Evolutionary conservation across 2,113 vertebrate species (phyloP).

Genomic region (Xiphorhynchus elegans): DNA sequence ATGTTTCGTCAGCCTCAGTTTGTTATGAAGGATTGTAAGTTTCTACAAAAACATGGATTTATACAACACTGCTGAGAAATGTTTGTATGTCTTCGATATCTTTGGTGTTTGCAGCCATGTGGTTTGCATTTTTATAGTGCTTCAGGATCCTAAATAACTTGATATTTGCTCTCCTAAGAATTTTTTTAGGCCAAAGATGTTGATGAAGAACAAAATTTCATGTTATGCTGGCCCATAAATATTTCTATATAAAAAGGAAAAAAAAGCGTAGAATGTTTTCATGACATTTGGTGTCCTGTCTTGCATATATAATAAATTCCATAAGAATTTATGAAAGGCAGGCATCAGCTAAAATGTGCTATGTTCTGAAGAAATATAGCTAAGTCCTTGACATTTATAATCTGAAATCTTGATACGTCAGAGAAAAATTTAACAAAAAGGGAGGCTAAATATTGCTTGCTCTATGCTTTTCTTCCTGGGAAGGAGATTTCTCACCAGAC

Average conservation of each 20-base stretch:
- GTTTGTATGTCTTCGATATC: neutral
- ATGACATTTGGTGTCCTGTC: neutral
- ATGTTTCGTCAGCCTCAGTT: neutral
- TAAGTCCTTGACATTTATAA: neutral
- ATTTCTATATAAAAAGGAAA: neutral
- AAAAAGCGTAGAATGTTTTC: neutral
- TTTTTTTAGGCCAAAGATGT: neutral
- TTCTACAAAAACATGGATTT: neutral
- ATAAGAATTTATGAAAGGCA: conserved; percentile 1
- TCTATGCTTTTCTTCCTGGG: neutral
- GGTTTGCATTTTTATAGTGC: neutral
- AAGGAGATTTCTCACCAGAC: neutral
- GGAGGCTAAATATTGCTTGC: neutral
- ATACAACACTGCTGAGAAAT: neutral
- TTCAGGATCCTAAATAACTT: neutral
- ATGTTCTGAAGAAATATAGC: neutral
- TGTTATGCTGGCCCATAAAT: neutral
- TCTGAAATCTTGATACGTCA: neutral
- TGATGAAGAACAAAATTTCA: neutral
- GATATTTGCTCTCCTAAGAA: neutral
- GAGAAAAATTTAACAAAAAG: neutral
- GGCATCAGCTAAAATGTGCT: neutral
- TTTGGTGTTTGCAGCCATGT: neutral
- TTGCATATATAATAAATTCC: neutral
- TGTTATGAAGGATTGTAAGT: neutral